phyloP scores from a whole-genome alignment of 2,113 vertebrate genomes.

The Myocastor coypus region DNA sequence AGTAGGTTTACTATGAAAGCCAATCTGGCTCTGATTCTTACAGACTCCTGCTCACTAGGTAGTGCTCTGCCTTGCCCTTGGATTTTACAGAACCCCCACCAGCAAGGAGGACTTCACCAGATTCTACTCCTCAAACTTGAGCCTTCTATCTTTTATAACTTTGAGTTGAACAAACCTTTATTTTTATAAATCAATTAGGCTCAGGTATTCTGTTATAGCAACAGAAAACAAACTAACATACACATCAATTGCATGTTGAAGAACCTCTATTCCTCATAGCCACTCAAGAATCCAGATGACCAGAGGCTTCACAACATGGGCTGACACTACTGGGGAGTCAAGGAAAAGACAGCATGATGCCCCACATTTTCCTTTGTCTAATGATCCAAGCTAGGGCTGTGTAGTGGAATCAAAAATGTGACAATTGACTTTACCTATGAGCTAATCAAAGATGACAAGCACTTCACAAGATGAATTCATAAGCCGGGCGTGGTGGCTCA shows the following conservation, averaged over 20 bases:
- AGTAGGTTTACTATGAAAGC: not conserved
- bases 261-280: not conserved
- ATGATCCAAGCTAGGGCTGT: not conserved
- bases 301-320: not conserved
- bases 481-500: too few relatives aligned
- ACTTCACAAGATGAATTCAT: not conserved
- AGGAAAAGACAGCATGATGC: not conserved
- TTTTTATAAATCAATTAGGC: not conserved
- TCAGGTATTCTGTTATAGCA: not conserved
- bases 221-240: not conserved
- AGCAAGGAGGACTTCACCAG: not conserved
- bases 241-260: not conserved
- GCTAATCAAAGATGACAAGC: not conserved
- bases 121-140: not conserved
- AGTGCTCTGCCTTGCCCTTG: not conserved
- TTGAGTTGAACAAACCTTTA: not conserved
- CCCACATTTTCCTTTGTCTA: not conserved
- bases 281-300: not conserved
- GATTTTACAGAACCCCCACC: not conserved
- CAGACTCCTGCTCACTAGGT: too few relatives aligned
- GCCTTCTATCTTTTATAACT: not conserved
- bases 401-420: not conserved
- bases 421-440: not conserved
- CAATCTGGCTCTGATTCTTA: not conserved
- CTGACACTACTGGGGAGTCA: not conserved